Evolutionary conservation across 2,797 vertebrate species (phyloP), one percentile per base, ranked within the genome.

Genomic region (Salmo trutta): DNA sequence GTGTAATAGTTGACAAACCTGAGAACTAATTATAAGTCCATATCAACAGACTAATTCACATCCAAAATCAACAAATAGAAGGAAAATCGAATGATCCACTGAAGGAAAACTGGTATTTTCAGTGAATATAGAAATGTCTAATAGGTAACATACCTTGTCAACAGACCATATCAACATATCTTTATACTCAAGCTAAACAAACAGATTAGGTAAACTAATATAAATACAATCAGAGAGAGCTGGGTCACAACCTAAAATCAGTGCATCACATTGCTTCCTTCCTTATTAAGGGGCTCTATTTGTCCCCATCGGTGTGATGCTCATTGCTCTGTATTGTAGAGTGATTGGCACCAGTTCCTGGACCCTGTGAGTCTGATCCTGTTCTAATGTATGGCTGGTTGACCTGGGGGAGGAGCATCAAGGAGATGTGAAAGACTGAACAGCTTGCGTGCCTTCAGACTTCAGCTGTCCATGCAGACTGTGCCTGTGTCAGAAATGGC

Each of bases 361-460:
- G 89, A 17, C 86, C 88, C 84, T n/a, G 62, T 70, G 88, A 87
- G 88, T 87, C 85, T 88, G 67, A n/a, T 81, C 79, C 81, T 92
- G 88, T 90, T 90, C 85, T 87, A 84, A 90, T 88, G 88, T 85
- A 89, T 90, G 87, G 88, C 85, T 10, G 66, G 59, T 84, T 91
- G 91, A 92, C 90, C 89, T 84, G 84, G 81, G 88, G 91, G 90
- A 84, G 89, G 90, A 87, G 87, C 79, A 0, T 54, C 15, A 15
- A 83, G 82, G 71, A 62, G 82, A 92, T 84, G 89, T 91, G 90
- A 90, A 90, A 88, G 84, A 88, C 74, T 67, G 29, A 90, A 90
- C 93, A 92, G 92, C 92, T 92, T 92, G 92, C 90, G 86, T 93
- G 92, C 92, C 91, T 93, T 90, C 82, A 91, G 88, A 92, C 87